A percentile compares a stretch with the other conserved stretches of the same genome.
Conservation (phyloP, 2,113 vertebrate genomes). For the Apus apus region DNA sequence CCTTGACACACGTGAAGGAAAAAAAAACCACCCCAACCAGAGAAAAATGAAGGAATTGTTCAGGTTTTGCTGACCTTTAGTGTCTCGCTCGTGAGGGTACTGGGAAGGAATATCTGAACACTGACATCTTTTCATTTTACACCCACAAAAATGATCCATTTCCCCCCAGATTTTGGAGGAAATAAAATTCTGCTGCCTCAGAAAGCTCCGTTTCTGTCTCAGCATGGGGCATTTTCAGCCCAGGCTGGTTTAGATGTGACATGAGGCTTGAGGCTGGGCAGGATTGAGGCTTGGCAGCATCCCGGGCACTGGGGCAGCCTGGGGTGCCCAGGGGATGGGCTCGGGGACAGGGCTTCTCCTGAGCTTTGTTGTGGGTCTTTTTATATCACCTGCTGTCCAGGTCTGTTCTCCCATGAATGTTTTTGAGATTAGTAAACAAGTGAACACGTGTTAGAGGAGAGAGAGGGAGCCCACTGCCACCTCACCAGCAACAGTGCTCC, state of each 20-base stretch:
- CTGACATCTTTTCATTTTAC: not conserved
- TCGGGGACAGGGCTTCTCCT: not conserved
- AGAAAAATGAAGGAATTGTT: not conserved
- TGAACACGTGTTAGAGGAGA: not conserved
- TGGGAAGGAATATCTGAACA: not conserved
- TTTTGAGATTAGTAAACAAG: not conserved
- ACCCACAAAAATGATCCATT: not conserved
- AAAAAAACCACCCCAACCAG: not conserved
- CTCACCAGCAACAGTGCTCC: not conserved
- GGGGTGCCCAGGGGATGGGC: accelerated
- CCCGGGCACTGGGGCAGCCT: not conserved
- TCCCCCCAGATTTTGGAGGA: not conserved
- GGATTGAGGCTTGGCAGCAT: not conserved
- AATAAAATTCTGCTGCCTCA: not conserved
- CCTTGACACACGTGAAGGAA: not conserved
- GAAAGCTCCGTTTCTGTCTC: not conserved
- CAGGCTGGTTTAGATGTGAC: not conserved
- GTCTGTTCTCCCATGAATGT: not conserved
- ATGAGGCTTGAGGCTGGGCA: not conserved
- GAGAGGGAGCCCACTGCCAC: not conserved
- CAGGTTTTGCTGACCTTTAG: not conserved
- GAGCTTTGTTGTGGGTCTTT: accelerated
- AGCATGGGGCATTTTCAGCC: not conserved
- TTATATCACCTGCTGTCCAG: not conserved
- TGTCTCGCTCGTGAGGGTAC: not conserved